Evolutionary conservation across 2,888 invertebrate genomes (phyloP), one percentile per base, ranked within the genome.

Genomic region (Drosophila robusta): DNA sequence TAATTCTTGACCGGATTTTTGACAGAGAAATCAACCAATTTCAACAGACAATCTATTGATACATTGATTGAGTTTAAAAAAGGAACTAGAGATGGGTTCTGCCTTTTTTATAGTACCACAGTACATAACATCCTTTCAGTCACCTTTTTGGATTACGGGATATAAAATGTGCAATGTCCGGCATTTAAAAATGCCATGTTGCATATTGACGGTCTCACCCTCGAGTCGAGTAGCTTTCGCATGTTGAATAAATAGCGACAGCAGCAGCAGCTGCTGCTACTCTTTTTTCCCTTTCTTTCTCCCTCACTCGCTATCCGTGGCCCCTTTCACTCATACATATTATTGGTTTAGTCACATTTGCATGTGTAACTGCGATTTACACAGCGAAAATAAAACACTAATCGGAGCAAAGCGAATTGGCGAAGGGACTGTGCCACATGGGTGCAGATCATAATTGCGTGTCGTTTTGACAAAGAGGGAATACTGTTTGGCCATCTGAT

Each of bases 281-380:
- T 62, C 32, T 34, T 24, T 49, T 29, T n/a, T n/a, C 14, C 32
- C 41, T 24, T n/a, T n/a, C 16, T 32, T 39, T 22, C 11, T 7
- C 7, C 29, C 5, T 32, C n/a, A 8, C 3, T 12, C 7, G 22
- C 22, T 4, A 1, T 22, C 22, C 3, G n/a, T 41, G 34, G 14
- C 4, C 6, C 12, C 22, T 24, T 52, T 34, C 3, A 45, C 45
- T 57, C 55, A 62, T 74, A 52, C 57, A 75, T 82, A 89, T 89
- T 85, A 85, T 86, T 89, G 89, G 89, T 85, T 89, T 89, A 89
- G 85, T 88, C 78, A 73, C 88, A 86, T 83, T 89, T 88, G 88
- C 88, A 86, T 86, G 86, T 87, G 71, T 65, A 89, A 82, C 88
- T 75, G 80, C 86, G 86, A 86, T 86, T 86, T 89, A 70, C 83